Evolutionary conservation across 2,113 vertebrate genomes (phyloP), one percentile per base, ranked within the genome.

Genomic region (Pseudolaguvia tuberculata): DNA sequence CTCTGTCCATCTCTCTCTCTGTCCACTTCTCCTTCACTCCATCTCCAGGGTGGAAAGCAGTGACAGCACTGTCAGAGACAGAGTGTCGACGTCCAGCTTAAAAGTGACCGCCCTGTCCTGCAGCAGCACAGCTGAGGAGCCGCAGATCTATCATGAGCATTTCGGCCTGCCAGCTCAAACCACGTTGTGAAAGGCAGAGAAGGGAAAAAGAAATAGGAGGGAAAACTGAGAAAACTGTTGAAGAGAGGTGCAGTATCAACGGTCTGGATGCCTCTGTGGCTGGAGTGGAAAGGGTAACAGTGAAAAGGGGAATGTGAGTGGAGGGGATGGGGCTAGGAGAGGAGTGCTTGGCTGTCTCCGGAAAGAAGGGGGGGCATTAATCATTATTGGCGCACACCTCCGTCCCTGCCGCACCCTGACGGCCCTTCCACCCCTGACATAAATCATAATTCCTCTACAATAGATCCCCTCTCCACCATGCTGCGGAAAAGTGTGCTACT

Each of bases 391-490:
- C 92, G 91, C 92, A 93, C 93, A 95, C 94, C 94, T 96, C 93
- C 89, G 93, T 94, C 92, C 91, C 84, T 88, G 91, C 92, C 91
- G 89, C 90, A 61, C 85, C 88, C 89, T 93, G 92, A 93, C 91
- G 92, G 93, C 94, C 83, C 90, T 87, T 92, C 89, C 92, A 95
- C 92, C 91, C 92, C 91, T 88, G 93, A 94, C 94, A 98, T 97
- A 98, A 98, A 98, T 98, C 96, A 97, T 97, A 95, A 98, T 98
- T 97, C 94, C 92, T 90, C 91, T 91, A 94, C 94, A 96, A 97
- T 97, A 95, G 94, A 97, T 96, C 93, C 95, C 93, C 91, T 93
- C 89, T 93, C 92, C 93, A 89, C 93, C 89, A 87, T 91, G 91
- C 93, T 91, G 91, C 93, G 93, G 93, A 96, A 96, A 96, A 96